phyloP scores from a whole-genome alignment of 2,113 vertebrate species.

The Leuciscus idus region DNA sequence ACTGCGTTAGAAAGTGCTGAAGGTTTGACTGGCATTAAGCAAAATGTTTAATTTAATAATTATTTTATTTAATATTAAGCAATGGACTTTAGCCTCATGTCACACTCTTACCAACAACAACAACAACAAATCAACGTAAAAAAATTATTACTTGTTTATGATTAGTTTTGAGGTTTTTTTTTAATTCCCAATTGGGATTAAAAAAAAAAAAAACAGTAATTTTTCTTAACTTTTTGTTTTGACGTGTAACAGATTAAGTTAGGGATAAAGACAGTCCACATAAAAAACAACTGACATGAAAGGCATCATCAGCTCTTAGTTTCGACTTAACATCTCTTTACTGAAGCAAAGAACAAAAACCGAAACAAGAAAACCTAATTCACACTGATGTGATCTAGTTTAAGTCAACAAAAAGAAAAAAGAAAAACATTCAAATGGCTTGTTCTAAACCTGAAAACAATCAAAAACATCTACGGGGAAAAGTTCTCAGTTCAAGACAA shows the following conservation, averaged over 20 bases:
- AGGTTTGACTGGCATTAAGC: background rate
- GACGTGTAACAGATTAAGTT: background rate
- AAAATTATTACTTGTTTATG: too few species aligned
- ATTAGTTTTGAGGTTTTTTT: too few species aligned
- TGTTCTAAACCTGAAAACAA: background rate
- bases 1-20: background rate
- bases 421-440: background rate
- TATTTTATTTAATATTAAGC: too few species aligned
- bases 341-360: background rate
- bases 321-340: background rate
- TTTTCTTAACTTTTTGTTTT: background rate
- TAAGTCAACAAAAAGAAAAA: background rate
- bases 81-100: background rate
- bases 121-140: too few species aligned
- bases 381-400: background rate
- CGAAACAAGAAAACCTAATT: background rate
- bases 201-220: background rate
- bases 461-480: background rate
- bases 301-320: background rate
- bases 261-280: background rate
- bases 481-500: background rate
- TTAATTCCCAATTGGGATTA: background rate
- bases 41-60: too few species aligned
- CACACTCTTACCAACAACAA: too few species aligned
- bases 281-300: background rate